Conservation (phyloP, 2,888 invertebrate species). For the Oxycera nigricornis region DNA sequence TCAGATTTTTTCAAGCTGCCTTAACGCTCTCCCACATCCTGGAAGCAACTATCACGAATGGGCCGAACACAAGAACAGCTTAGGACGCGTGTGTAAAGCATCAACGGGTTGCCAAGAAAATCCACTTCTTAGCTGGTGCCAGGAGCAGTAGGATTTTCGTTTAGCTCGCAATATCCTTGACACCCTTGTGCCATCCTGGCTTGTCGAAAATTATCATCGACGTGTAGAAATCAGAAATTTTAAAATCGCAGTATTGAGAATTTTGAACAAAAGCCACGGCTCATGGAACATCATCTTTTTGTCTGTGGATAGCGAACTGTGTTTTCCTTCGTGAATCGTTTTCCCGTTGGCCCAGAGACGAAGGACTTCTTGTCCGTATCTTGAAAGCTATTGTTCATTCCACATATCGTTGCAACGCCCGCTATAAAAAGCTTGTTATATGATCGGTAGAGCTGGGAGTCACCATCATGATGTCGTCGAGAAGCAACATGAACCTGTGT, state of each 20-base stretch:
- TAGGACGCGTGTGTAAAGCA: not conserved
- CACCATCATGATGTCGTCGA: slow-evolving; percentile 1
- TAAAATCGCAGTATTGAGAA: not conserved
- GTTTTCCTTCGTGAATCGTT: not conserved
- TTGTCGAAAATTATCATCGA: slow-evolving; percentile 7
- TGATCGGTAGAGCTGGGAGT: not conserved
- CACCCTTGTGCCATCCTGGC: slow-evolving; percentile 15
- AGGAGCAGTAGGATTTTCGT: slow-evolving; percentile 6
- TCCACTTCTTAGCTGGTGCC: not conserved
- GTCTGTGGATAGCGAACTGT: not conserved
- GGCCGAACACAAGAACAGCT: slow-evolving; percentile 9
- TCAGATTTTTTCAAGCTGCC: slow-evolving; percentile 12
- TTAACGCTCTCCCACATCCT: not conserved
- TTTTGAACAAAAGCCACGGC: slow-evolving; percentile 6
- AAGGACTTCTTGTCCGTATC: not conserved
- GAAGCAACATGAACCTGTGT: not conserved
- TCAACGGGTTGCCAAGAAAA: not conserved
- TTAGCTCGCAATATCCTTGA: slow-evolving; percentile 15
- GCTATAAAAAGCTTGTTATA: not conserved
- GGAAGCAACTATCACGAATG: not conserved
- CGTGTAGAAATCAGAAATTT: slow-evolving; percentile 21
- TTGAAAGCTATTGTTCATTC: slow-evolving; percentile 16
- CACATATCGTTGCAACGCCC: not conserved
- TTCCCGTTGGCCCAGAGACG: not conserved
- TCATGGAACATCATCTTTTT: not conserved